Conservation (phyloP, 2,113 vertebrate genomes). For the Nesogale talazaci region DNA sequence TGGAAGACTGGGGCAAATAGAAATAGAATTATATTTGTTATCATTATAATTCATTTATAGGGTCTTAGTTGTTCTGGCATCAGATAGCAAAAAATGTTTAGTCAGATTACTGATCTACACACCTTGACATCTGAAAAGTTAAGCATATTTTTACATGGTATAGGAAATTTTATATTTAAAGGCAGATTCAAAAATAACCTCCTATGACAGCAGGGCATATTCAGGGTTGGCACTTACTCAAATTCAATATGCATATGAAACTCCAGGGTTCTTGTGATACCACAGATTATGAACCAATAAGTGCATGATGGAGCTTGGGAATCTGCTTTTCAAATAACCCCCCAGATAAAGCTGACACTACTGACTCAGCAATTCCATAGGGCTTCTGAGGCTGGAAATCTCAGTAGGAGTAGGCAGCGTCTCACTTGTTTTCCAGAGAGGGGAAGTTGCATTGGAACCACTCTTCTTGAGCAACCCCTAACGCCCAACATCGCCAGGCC, state of each 20-base stretch:
- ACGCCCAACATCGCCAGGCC: no score
- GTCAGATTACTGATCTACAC: neutral
- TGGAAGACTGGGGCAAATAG: neutral
- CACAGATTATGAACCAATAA: no score
- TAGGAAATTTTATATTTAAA: constrained; percentile 11
- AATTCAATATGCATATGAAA: neutral
- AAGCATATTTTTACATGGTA: neutral
- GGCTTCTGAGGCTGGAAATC: no score
- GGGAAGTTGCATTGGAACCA: no score
- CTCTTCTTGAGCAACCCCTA: no score
- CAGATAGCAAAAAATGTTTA: neutral
- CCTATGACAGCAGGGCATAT: fast-evolving
- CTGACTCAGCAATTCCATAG: no score
- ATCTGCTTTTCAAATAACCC: neutral
- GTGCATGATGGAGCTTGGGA: no score
- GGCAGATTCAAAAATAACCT: neutral
- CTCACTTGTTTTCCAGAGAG: no score
- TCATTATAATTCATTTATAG: neutral
- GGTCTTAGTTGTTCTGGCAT: no score
- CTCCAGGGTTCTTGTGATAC: neutral
- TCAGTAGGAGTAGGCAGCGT: no score
- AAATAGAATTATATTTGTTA: neutral
- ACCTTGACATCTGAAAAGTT: neutral
- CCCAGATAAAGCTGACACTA: fast-evolving
- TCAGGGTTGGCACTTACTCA: neutral